These are phyloP conservation scores for Globodera ellingtonae DNA, from an alignment of 1,140 invertebrate genomes.

Conservation along the genomic window DNA sequence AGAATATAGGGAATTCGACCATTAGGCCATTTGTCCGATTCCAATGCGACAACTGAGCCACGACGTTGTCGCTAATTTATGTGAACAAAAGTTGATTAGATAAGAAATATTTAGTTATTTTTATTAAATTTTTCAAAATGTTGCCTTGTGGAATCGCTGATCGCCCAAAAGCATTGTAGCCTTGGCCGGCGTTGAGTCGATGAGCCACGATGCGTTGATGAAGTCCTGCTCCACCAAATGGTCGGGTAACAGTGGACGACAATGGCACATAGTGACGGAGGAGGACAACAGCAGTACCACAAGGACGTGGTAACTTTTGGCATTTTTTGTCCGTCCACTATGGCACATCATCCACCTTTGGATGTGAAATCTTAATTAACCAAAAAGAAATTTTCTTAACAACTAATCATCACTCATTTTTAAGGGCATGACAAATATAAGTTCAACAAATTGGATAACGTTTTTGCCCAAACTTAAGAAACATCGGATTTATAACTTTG, in stretches of 20 bases:
- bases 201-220: conserved; percentile 34
- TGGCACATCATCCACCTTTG: background rate
- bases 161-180: conserved; percentile 29
- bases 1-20: conserved; percentile 62
- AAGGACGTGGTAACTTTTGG: background rate
- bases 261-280: conserved; percentile 2
- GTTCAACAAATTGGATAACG: too few species aligned
- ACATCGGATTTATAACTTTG: too few species aligned
- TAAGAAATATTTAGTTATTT: background rate
- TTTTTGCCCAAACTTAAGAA: too few species aligned
- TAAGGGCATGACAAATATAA: too few species aligned
- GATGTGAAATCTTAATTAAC: too few species aligned
- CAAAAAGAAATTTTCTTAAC: too few species aligned
- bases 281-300: background rate
- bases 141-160: conserved; percentile 44
- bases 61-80: conserved; percentile 33
- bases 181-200: conserved; percentile 26
- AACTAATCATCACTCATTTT: too few species aligned
- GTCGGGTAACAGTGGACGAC: conserved; percentile 22
- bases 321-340: background rate
- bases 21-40: conserved; percentile 63
- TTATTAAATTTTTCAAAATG: conserved; percentile 11
- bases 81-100: conserved; percentile 4
- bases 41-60: conserved; percentile 59
- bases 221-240: conserved; percentile 38